These are phyloP conservation scores for Empidonax traillii DNA, from an alignment of 2,113 vertebrate species.

Conservation along the genomic window DNA sequence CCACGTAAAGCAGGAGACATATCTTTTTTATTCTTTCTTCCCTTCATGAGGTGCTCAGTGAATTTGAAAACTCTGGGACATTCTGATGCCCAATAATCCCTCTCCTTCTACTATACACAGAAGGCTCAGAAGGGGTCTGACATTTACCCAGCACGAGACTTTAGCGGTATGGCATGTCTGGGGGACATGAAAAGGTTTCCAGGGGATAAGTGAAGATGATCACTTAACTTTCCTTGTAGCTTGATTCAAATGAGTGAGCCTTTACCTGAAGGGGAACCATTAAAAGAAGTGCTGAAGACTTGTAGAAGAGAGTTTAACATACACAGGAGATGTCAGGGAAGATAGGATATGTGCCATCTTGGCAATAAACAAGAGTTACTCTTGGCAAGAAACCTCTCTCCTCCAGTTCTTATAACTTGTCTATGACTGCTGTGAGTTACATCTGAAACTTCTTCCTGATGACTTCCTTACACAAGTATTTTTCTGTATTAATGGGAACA, in stretches of 20 bases:
- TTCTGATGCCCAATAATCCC: neutral
- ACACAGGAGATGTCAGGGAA: neutral
- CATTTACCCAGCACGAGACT: neutral
- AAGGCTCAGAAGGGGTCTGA: neutral
- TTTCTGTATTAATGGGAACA: slow-evolving; percentile 21
- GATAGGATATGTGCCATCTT: slow-evolving; percentile 13
- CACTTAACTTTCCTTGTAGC: neutral
- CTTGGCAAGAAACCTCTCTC: slow-evolving; percentile 10
- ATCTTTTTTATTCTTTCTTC: neutral
- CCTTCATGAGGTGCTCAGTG: neutral
- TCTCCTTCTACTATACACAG: neutral
- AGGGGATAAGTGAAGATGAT: neutral
- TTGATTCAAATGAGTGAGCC: accelerated
- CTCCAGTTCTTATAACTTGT: slow-evolving; percentile 9
- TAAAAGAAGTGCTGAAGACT: neutral
- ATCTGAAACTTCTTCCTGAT: slow-evolving; percentile 2
- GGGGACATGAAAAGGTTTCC: neutral
- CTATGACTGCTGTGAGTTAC: neutral
- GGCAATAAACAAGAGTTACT: slow-evolving; percentile 22
- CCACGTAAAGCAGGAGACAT: neutral
- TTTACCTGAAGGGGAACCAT: neutral
- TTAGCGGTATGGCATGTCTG: neutral
- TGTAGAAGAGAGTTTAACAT: slow-evolving; percentile 18
- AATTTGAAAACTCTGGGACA: neutral
- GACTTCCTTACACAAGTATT: slow-evolving; percentile 33